phyloP scores from a whole-genome alignment of 2,113 vertebrate species.

The Carollia perspicillata region DNA sequence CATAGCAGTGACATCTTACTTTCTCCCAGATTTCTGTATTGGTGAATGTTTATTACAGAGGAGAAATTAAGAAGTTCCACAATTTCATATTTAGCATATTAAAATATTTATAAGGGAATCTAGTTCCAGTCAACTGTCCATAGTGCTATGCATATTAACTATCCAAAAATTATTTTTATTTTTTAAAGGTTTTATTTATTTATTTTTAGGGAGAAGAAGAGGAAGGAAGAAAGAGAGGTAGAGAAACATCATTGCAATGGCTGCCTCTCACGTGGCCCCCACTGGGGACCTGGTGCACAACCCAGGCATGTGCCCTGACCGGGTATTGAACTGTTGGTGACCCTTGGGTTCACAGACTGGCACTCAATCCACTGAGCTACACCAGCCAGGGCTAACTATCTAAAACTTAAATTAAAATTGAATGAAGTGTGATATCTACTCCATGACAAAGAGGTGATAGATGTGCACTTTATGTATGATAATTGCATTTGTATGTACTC shows the following conservation, averaged over 20 bases:
- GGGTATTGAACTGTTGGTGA: no score
- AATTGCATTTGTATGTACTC: background rate
- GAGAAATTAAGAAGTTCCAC: background rate
- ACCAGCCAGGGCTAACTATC: no score
- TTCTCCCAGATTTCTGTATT: background rate
- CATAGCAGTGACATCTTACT: background rate
- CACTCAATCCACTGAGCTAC: no score
- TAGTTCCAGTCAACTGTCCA: background rate
- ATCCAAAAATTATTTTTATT: background rate
- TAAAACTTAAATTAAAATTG: background rate
- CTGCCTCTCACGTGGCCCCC: no score
- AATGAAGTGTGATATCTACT: background rate
- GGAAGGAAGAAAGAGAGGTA: no score
- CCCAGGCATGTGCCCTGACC: no score
- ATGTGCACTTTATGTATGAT: background rate
- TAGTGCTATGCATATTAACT: no score
- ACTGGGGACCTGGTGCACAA: no score
- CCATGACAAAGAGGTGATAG: background rate
- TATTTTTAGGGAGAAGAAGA: no score
- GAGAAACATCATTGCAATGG: no score
- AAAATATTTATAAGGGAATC: background rate
- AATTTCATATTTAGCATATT: background rate
- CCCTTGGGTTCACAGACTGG: no score
- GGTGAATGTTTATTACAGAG: background rate
- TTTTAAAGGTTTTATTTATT: no score